Conservation (phyloP, 2,113 vertebrate genomes). For the Rhinopomastus cyanomelas region DNA sequence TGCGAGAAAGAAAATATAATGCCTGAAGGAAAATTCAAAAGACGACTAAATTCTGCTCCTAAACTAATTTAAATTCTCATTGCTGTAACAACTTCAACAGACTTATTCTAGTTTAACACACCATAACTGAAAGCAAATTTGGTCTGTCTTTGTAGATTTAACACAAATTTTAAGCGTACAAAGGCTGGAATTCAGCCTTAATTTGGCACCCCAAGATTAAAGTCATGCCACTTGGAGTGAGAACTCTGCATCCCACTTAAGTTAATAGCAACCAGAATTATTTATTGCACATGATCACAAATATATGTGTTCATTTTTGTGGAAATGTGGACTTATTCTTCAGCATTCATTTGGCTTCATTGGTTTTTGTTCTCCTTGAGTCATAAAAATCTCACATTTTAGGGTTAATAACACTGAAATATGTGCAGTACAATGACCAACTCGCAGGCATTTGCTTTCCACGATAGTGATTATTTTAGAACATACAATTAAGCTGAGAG, state of each 20-base stretch:
- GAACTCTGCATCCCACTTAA: background rate
- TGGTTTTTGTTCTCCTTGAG: background rate
- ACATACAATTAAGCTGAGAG: background rate
- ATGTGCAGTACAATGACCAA: background rate
- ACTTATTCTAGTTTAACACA: background rate
- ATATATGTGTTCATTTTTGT: background rate
- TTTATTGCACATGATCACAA: background rate
- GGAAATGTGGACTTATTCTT: background rate
- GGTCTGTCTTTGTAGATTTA: background rate
- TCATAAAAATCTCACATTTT: background rate
- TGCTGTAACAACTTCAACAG: background rate
- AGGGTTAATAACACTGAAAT: slow-evolving; percentile 6
- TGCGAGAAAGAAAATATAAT: slow-evolving; percentile 64
- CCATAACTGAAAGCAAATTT: background rate
- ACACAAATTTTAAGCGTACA: background rate
- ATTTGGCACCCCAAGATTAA: background rate
- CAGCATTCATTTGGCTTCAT: background rate
- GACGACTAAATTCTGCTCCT: background rate
- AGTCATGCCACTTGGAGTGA: background rate
- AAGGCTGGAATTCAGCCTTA: background rate
- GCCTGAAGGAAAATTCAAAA: background rate
- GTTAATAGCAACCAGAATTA: background rate
- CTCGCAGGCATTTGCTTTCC: slow-evolving; percentile 3
- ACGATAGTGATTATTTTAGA: background rate
- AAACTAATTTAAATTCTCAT: background rate